Base-by-base conservation (phyloP, 2,888 invertebrate genomes). In the Scaptomyza tumidula region DNA sequence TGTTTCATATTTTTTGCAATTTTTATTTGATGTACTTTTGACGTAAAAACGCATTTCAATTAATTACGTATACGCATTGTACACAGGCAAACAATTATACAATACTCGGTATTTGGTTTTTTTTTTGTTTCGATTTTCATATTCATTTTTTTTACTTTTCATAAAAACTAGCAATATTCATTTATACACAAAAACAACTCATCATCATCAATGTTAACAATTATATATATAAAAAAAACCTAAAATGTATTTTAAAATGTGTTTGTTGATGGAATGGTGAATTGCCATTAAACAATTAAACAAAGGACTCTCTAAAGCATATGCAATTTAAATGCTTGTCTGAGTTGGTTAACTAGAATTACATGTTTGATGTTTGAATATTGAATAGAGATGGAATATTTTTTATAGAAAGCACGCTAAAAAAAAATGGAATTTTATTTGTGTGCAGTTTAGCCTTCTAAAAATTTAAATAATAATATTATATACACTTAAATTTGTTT, bases 41-140 rank as follows among this genome's bases (percentile, higher is more conserved):
- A 49, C 33, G 33, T 27, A 63, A 59, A 55, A 50, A 50, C 56
- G 56, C 16, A 19, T 50, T 63, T 65, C 44, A 37, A 72, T 88
- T 72, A 60, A 52, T 71, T 69, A 66, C 68, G 68, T 70, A 70
- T 78, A 79, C 75, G 71, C 66, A 53, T n/a, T 33, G 60, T 61
- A 67, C 48, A 56, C 64, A 50, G 35, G 53, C 64, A 83, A 79
- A 79, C 62, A 86, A 86, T 73, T 71, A 86, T 57, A 44, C 56
- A 63, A 80, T 88, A 65, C 49, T 65, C 11, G 31, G 29, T 63
- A 75, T 84, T 84, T 88, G 80, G 80, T 39, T 64, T 72, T 43
- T 43, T 63, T 52, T 39, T 52, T 14, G 37, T 39, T 35, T 56
- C 11, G 14, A 14, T 39, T 39, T 14, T 39, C 6, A 14, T 39